Evolutionary conservation across 2,888 invertebrate genomes (phyloP), one percentile per base, ranked within the genome.

Genomic region (Sphaeridia pumilis): DNA sequence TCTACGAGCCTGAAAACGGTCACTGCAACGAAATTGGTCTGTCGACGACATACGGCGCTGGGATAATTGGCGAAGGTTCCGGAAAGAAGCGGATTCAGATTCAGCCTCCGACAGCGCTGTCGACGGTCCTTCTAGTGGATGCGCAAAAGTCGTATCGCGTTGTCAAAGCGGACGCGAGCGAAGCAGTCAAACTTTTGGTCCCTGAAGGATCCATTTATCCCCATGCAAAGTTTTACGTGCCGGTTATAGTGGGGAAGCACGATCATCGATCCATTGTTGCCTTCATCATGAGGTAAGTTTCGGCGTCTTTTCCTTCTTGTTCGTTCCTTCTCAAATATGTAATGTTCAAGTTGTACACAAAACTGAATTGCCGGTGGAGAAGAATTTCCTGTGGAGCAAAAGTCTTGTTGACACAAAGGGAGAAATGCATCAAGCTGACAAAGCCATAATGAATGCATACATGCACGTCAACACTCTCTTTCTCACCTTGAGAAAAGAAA

Each of bases 171-270:
- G 84, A 84, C 63, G 63, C 59, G n/a, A 63, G 63, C 51, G 87
- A 90, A 56, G 82, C 84, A 54, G 76, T 93, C 24, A 84, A 87
- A 1, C 80, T 94, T 61, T 74, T 92, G 53, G 76, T 93, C 49
- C 93, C 94, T 0, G 84, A 89, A 67, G 84, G 85, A 47, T 85
- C 89, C 0, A 76, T 93, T 17, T 90, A 88, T 72, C 92, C 93
- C 2, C 81, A 87, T 68, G 87, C 90, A 28, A 81, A 86, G 67
- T 77, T 94, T 65, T 88, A 93, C 71, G 80, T 93, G 24, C 92
- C 93, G 1, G 89, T 90, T 27, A 88, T 89, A 67, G 77, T 94
- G 54, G 81, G 82, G 58, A 79, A 83, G 52, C 78, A 22, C 78
- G 78, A 79, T 55, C 66, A 63, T 52, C 62, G 64, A 43, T 66